Evolutionary conservation across 1,140 invertebrate species (phyloP), one percentile per base, ranked within the genome.

Genomic region (Portunus trituberculatus): DNA sequence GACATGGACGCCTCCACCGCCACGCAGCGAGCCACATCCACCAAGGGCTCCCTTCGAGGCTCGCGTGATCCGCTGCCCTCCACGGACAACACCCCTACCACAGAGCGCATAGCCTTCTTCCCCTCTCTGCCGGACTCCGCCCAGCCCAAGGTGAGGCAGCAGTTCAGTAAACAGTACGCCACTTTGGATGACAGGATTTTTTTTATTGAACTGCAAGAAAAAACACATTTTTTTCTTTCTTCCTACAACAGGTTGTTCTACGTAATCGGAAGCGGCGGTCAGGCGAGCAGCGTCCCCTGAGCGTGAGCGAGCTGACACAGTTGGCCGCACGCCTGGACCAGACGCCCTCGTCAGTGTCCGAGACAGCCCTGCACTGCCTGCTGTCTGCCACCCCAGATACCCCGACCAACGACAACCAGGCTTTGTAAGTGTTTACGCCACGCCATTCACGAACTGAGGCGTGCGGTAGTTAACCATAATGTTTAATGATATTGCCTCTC

Each of bases 311-410:
- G 95, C 97, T 98, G 16, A 98, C 98, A 32, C 98, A 98, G 96
- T 97, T 98, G 95, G 97, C 97, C 92, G 97, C 97, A 45, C 96
- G 97, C 3, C 96, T 97, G 29, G 96, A 97, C 20, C 96, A 97
- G 96, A 97, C 98, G 93, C 97, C 98, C 96, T 97, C 98, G 96
- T 99, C 98, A 0, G 98, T 98, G 96, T 99, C 98, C 0, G 98
- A 99, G 97, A 98, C 98, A 0, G 98, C 98, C 20, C 97, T 99
- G 20, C 98, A 99, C 97, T 98, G 98, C 28, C 97, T 98, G n/a
- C 97, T 98, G 16, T 96, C 97, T 45, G 93, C 97, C 96, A 94
- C 94, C 2, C 93, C 96, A n/a, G 96, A 96, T 14, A 94, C 92
- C 14, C 93, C 93, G 32, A 94, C 94, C 29, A 95, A 96, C 31